Evolutionary conservation across 2,113 vertebrate species (phyloP).

Genomic region (Tursiops truncatus): DNA sequence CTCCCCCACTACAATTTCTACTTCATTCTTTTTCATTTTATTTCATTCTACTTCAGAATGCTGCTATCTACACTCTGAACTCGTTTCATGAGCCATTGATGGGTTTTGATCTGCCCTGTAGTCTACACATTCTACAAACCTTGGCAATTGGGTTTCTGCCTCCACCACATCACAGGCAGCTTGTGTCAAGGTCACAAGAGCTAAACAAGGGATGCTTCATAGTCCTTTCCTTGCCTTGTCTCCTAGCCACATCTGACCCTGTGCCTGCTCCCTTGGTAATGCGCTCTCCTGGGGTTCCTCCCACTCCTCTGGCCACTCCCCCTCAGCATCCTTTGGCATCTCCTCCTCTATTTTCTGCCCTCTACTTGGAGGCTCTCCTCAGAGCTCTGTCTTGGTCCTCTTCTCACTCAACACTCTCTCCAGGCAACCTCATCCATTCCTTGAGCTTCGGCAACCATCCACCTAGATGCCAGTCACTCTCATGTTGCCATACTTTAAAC

Average conservation of each 20-base stretch:
- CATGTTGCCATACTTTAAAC: not conserved
- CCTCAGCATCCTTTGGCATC: not conserved
- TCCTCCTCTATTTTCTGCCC: not conserved
- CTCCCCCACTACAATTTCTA: not conserved
- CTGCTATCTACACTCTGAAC: not conserved
- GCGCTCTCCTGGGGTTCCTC: not conserved
- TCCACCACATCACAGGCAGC: not conserved
- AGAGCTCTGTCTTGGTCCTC: not conserved
- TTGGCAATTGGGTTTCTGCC: not conserved
- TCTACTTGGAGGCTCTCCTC: not conserved
- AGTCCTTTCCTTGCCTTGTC: not conserved
- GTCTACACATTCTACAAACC: not conserved
- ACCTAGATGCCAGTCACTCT: not conserved
- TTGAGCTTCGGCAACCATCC: not conserved
- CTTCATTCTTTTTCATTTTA: not conserved
- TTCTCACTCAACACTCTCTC: not conserved
- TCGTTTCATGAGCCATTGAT: not conserved
- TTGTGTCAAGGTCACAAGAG: not conserved
- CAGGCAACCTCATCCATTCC: not conserved
- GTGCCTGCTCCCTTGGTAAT: accelerated
- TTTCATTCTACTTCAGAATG: not conserved
- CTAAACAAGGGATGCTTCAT: not conserved
- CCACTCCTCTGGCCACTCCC: too few relatives aligned
- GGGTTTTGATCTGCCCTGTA: not conserved
- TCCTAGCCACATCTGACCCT: not conserved